phyloP scores from a whole-genome alignment of 2,797 vertebrate species.

The Ceryle rudis region DNA sequence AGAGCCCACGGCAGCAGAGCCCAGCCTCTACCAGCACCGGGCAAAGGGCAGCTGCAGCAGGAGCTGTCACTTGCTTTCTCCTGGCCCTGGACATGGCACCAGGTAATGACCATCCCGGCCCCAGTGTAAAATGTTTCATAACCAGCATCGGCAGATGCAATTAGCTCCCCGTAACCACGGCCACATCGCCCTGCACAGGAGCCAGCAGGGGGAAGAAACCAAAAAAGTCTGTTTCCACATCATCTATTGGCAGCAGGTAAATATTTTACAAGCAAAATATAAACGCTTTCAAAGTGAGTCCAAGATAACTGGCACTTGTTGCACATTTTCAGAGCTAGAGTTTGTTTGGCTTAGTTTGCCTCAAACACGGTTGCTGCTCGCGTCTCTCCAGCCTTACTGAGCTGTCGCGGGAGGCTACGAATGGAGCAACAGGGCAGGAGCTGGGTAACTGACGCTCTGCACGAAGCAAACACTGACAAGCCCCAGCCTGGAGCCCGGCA shows the following conservation, averaged over 20 bases:
- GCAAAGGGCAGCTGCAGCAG: neutral
- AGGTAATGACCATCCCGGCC: neutral
- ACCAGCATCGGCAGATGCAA: neutral
- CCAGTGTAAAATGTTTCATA: rapidly evolving
- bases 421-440: neutral
- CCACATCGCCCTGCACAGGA: neutral
- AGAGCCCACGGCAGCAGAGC: neutral
- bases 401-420: neutral
- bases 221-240: neutral
- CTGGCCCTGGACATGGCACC: rapidly evolving
- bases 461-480: rapidly evolving
- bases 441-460: rapidly evolving
- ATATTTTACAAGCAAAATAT: neutral
- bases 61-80: neutral
- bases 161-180: neutral
- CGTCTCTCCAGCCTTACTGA: neutral
- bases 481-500: neutral
- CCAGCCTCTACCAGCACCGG: neutral
- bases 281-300: neutral
- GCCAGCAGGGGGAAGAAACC: neutral
- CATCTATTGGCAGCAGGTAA: neutral
- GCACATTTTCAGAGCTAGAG: neutral
- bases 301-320: rapidly evolving
- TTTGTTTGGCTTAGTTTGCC: neutral
- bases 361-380: rapidly evolving